Conservation (phyloP, 2,797 vertebrate species). For the Trachurus trachurus region DNA sequence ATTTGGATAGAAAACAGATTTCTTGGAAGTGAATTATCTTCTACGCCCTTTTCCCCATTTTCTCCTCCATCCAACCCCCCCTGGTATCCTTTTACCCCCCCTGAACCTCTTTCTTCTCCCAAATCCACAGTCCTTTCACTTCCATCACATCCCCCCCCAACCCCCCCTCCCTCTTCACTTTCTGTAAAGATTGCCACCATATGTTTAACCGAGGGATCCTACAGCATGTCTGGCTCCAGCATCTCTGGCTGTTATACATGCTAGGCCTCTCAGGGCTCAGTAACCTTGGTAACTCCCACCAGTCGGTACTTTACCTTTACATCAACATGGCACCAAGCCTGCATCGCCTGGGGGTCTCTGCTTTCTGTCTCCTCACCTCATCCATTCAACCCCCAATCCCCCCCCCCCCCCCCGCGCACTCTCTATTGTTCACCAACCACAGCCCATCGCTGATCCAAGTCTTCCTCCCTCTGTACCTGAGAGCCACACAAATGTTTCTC, state of each 20-base stretch:
- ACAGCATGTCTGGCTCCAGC: constrained; percentile 47
- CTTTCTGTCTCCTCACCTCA: constrained; percentile 60
- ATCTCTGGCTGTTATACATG: constrained; percentile 54
- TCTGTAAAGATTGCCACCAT: constrained; percentile 77
- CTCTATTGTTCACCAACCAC: constrained; percentile 1
- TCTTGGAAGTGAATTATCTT: constrained; percentile 67
- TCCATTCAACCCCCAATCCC: constrained; percentile 9
- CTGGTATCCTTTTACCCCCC: constrained; percentile 42
- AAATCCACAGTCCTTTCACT: constrained; percentile 36
- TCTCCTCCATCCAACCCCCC: not conserved
- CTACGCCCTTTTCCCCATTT: constrained; percentile 20
- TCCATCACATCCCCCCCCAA: not conserved
- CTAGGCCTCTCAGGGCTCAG: constrained; percentile 53
- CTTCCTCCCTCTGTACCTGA: constrained; percentile 12
- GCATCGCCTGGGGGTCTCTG: constrained; percentile 42
- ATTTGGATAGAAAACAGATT: constrained; percentile 74
- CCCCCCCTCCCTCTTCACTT: constrained; percentile 25
- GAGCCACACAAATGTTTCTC: constrained; percentile 1
- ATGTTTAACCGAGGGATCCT: constrained; percentile 68
- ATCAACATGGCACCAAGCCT: constrained; percentile 54
- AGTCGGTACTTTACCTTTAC: constrained; percentile 54
- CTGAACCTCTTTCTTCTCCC: constrained; percentile 40
- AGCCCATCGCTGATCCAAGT: constrained; percentile 8
- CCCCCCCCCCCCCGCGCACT: no score
- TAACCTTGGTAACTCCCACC: constrained; percentile 48